phyloP scores from a whole-genome alignment of 2,113 vertebrate species.

The Butorides virescens region DNA sequence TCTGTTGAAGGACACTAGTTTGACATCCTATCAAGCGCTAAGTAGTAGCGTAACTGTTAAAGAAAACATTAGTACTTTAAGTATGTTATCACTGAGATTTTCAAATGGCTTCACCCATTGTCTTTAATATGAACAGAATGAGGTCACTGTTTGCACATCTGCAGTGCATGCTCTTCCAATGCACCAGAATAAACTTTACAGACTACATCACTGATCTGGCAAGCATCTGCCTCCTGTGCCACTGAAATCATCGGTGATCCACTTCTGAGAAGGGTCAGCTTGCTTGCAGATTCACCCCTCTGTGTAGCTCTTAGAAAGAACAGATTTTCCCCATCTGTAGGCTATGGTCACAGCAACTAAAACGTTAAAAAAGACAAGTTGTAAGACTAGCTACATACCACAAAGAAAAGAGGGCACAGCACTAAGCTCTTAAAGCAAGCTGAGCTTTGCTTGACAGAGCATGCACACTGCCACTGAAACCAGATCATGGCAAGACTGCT shows the following conservation, averaged over 20 bases:
- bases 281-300: background rate
- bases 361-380: background rate
- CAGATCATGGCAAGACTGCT: background rate
- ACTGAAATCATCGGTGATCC: background rate
- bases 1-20: background rate
- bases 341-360: background rate
- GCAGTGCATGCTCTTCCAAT: background rate
- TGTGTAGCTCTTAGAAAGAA: background rate
- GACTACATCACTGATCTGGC: background rate
- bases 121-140: background rate
- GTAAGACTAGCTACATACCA: background rate
- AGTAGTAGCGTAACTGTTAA: background rate
- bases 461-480: background rate
- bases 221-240: background rate
- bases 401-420: background rate
- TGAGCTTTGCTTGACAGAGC: background rate
- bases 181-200: slow-evolving; percentile 3
- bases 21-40: background rate
- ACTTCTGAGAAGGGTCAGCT: background rate
- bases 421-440: background rate
- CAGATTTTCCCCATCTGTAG: background rate
- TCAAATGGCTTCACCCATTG: background rate
- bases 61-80: background rate
- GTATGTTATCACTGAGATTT: background rate
- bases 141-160: background rate